A percentile compares a stretch with the other conserved stretches of the same genome.
phyloP scores from a whole-genome alignment of 2,888 invertebrate species.

The Metellina segmentata region DNA sequence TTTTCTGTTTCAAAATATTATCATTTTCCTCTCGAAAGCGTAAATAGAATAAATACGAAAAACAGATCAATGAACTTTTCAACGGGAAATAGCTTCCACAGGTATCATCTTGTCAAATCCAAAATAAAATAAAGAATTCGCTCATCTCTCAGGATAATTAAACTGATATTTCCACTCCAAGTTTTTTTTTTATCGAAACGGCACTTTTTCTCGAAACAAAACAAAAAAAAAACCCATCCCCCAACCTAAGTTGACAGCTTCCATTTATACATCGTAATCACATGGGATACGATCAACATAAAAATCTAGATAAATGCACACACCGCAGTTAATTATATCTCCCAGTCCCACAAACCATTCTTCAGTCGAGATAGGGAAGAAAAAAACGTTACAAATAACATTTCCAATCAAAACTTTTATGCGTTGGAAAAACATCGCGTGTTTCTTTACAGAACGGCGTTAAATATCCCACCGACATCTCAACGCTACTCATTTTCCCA shows the following conservation, averaged over 20 bases:
- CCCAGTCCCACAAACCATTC: background rate
- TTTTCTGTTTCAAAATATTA: too few relatives aligned
- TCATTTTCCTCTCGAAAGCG: background rate
- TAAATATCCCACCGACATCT: conserved; percentile 60
- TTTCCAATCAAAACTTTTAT: conserved; percentile 55
- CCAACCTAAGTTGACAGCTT: conserved; percentile 11
- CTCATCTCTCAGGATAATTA: background rate
- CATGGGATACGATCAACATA: conserved; percentile 23
- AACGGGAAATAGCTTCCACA: background rate
- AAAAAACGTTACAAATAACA: conserved; percentile 27
- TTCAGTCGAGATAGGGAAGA: background rate
- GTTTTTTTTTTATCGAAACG: background rate
- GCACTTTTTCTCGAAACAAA: background rate
- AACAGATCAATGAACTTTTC: background rate
- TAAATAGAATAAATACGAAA: background rate
- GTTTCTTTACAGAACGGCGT: conserved; percentile 46
- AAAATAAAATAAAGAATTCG: background rate
- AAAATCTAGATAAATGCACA: conserved; percentile 54
- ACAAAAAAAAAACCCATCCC: background rate
- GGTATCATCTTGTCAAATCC: background rate
- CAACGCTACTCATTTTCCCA: conserved; percentile 62
- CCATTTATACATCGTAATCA: conserved; percentile 39
- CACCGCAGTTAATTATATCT: conserved; percentile 45
- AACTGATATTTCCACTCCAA: background rate
- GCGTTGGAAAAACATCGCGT: conserved; percentile 48